A percentile compares a stretch with the other conserved stretches of the same genome.
Evolutionary conservation across 2,888 invertebrate genomes (phyloP).

Genomic region (Lycocerus yunnanus): DNA sequence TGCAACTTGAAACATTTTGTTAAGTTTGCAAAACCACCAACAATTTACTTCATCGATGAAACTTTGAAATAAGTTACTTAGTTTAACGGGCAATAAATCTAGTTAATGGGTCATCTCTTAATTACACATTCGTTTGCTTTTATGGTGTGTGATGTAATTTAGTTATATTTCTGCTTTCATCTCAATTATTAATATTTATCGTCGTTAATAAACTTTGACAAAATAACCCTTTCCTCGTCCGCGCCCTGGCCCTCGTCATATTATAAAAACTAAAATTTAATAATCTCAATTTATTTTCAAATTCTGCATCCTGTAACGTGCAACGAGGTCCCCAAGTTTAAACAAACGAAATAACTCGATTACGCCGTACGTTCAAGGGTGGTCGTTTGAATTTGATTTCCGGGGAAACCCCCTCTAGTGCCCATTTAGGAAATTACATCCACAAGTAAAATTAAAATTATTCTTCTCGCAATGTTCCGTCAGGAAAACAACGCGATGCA

Average conservation of each 20-base stretch:
- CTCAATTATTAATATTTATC: constrained; percentile 23
- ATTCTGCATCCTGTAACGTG: neutral
- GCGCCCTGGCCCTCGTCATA: neutral
- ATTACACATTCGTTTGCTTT: constrained; percentile 26
- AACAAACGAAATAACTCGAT: neutral
- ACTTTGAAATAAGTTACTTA: constrained; percentile 16
- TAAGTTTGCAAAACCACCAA: constrained; percentile 3
- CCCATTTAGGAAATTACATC: neutral
- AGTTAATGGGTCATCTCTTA: constrained; percentile 27
- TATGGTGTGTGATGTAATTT: constrained; percentile 24
- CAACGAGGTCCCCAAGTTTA: neutral
- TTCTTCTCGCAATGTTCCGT: neutral
- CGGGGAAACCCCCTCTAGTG: neutral
- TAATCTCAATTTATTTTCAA: neutral
- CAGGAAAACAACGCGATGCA: neutral
- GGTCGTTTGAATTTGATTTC: neutral
- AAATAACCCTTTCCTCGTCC: neutral
- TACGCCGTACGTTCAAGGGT: neutral
- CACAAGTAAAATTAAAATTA: neutral
- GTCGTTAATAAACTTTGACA: constrained; percentile 2
- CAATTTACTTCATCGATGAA: constrained; percentile 11
- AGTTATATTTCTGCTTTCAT: constrained; percentile 25
- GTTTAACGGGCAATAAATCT: constrained; percentile 20
- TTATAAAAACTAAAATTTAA: neutral
- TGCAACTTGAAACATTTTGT: neutral